A percentile compares a stretch with the other conserved stretches of the same genome.
phyloP scores from a whole-genome alignment of 2,113 vertebrate species.

The Neolamprologus hecqui region DNA sequence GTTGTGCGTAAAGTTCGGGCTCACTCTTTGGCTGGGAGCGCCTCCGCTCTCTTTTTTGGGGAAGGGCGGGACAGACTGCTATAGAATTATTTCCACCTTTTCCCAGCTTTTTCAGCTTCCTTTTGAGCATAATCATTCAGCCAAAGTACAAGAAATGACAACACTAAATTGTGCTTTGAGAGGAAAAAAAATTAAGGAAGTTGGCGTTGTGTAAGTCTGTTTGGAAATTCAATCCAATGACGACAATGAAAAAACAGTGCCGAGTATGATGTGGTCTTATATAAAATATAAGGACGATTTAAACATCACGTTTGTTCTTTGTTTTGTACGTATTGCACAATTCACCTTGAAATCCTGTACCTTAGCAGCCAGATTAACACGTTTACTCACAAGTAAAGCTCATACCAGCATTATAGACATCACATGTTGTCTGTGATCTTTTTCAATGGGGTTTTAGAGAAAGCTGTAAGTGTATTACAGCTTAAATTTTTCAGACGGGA shows the following conservation, averaged over 20 bases:
- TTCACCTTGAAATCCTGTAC: not conserved
- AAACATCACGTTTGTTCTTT: not conserved
- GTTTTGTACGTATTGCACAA: not conserved
- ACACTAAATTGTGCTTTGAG: not conserved
- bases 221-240: not conserved
- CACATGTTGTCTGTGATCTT: not conserved
- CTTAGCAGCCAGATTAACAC: not conserved
- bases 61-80: constrained; percentile 45
- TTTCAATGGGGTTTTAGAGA: not conserved
- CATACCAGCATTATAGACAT: not conserved
- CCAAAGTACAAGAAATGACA: not conserved
- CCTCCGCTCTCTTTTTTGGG: not conserved
- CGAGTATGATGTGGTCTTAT: not conserved
- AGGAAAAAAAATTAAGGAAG: not conserved
- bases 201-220: not conserved
- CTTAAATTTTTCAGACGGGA: not conserved
- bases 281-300: not conserved
- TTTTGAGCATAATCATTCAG: not conserved
- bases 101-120: not conserved
- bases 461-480: not conserved
- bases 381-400: not conserved
- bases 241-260: not conserved
- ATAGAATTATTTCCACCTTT: constrained; percentile 12
- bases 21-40: constrained; percentile 23
- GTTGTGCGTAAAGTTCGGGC: constrained; percentile 51